These are phyloP conservation scores for Macrotrachela quadricornifera DNA, from an alignment of 1,140 invertebrate genomes.

Conservation along the genomic window DNA sequence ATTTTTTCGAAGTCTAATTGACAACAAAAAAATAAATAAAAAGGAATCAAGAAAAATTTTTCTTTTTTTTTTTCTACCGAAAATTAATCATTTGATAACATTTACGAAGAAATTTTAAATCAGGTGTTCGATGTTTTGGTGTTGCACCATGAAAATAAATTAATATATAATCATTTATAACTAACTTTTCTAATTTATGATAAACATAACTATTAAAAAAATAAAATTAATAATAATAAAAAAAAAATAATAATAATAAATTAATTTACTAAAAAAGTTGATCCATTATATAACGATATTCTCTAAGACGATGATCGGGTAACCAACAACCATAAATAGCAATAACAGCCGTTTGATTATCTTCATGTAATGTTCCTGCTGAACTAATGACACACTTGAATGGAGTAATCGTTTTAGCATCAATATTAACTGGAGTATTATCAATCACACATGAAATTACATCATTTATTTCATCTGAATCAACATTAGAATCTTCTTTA, in stretches of 20 bases:
- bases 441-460: no score
- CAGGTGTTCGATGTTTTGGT: conserved; percentile 48
- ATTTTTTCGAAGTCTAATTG: conserved; percentile 47
- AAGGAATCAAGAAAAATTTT: conserved; percentile 10
- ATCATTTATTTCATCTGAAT: no score
- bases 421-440: no score
- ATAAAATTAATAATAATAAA: not conserved
- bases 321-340: conserved; percentile 45
- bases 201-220: conserved; percentile 47
- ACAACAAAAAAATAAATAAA: conserved; percentile 13
- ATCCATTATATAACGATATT: conserved; percentile 76
- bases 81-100: conserved; percentile 58
- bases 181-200: conserved; percentile 57
- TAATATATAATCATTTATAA: conserved; percentile 66
- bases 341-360: no score
- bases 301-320: conserved; percentile 50
- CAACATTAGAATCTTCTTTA: no score
- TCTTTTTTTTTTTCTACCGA: no score
- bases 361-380: no score
- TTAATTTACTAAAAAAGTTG: conserved; percentile 56
- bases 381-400: no score
- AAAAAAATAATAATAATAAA: no score
- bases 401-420: no score
- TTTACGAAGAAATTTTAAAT: conserved; percentile 54
- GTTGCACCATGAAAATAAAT: conserved; percentile 65